Percentiles rank a stretch among this genome's conserved stretches.
phyloP scores from a whole-genome alignment of 2,113 vertebrate species.

The Fukomys damarensis region DNA sequence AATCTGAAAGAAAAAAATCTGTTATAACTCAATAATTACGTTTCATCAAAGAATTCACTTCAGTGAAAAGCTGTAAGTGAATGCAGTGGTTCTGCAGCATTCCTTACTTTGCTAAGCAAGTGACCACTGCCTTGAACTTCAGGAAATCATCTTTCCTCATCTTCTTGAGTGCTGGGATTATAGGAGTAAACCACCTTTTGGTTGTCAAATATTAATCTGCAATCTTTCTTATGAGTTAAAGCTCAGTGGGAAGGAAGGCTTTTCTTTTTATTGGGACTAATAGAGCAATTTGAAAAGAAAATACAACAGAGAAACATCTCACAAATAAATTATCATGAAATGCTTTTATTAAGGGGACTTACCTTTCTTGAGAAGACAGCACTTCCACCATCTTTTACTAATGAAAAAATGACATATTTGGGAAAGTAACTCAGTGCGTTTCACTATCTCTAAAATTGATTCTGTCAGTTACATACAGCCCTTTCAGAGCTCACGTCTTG shows the following conservation, averaged over 20 bases:
- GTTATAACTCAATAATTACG: not conserved
- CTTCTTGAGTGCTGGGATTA: not conserved
- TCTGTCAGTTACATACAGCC: too few relatives aligned
- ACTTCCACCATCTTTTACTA: not conserved
- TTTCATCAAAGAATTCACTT: not conserved
- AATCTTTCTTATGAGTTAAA: not conserved
- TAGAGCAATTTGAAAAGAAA: not conserved
- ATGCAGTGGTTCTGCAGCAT: not conserved
- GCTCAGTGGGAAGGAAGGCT: not conserved
- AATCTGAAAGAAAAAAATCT: not conserved
- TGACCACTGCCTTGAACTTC: not conserved
- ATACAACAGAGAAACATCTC: not conserved
- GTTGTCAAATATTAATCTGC: not conserved
- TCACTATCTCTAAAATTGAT: not conserved
- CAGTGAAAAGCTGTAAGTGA: not conserved
- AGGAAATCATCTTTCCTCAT: not conserved
- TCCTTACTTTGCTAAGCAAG: too few relatives aligned
- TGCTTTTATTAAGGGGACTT: not conserved
- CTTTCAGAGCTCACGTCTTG: not conserved
- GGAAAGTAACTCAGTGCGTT: not conserved
- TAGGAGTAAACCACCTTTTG: not conserved
- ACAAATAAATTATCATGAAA: not conserved
- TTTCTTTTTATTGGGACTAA: not conserved
- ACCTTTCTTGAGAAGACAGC: not conserved
- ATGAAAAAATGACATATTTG: not conserved